Evolutionary conservation across 1,140 invertebrate genomes (phyloP), one percentile per base, ranked within the genome.

Genomic region (Xylocopa sonorina): DNA sequence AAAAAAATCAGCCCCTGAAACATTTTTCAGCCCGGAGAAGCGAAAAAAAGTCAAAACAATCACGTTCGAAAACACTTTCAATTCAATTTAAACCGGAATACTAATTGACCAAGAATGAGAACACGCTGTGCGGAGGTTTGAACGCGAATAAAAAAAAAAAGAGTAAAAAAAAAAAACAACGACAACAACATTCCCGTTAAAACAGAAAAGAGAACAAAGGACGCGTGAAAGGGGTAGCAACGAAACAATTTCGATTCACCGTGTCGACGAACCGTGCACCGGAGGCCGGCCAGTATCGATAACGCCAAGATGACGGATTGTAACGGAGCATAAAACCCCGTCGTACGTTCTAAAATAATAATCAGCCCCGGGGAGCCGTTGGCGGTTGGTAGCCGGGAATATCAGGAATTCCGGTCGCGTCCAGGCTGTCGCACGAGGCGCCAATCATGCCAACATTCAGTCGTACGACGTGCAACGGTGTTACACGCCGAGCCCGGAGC

Each of bases 381-480:
- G 73, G 72, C 34, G 67, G 43, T 53, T 76, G 77, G 57, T 60
- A 64, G 34, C 73, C 57, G 69, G 88, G 89, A 90, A 92, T 88
- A 91, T 92, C 90, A 91, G 87, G 80, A 90, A 92, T 92, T 92
- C 91, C 83, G 80, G 60, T 81, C 87, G 88, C 86, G 90, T 90
- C 76, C 82, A 68, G 85, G 53, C 80, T 82, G 88, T 90, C 84
- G 87, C 87, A 86, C 83, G 88, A 89, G 87, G 89, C 88, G 85
- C 88, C 91, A 92, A 92, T 92, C 91, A 91, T 90, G 90, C 82
- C 90, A 91, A 92, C 91, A 92, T 92, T 92, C 91, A 92, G 87
- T 82, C 82, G 84, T 74, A 80, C 77, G 84, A 87, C 88, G 88
- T 77, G 72, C 80, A 78, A 85, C 84, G 84, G 60, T 64, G 71